Conservation (phyloP, 2,888 invertebrate genomes). For the Lomographa bimaculata region DNA sequence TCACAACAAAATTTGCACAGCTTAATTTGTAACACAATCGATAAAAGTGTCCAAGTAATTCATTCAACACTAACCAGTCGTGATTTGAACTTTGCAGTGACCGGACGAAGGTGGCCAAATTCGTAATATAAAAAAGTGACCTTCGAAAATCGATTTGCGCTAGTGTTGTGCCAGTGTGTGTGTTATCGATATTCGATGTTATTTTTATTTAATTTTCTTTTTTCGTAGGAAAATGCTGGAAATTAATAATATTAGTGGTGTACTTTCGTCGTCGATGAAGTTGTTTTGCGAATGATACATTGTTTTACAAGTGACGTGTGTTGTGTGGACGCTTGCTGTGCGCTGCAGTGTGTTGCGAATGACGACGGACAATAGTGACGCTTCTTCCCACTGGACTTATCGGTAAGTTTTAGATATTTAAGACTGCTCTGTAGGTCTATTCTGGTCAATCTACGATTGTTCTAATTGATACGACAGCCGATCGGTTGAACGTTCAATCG, state of each 20-base stretch:
- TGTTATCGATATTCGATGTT: conserved; percentile 45
- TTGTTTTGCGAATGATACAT: conserved; percentile 82
- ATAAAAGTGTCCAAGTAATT: conserved; percentile 62
- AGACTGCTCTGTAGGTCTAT: no score
- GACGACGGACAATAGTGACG: conserved; percentile 44
- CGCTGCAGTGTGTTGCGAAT: conserved; percentile 61
- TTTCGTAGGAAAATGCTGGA: conserved; percentile 82
- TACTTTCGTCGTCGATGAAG: conserved; percentile 79
- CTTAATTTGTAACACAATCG: conserved; percentile 58
- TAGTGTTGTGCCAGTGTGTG: conserved; percentile 73
- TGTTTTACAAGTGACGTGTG: conserved; percentile 76
- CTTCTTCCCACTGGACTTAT: conserved; percentile 42
- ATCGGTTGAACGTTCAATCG: no score
- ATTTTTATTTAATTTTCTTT: conserved; percentile 74
- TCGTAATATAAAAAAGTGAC: conserved; percentile 71
- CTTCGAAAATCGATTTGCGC: conserved; percentile 45
- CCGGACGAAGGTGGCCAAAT: conserved; percentile 79
- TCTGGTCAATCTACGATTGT: no score
- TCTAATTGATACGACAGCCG: no score
- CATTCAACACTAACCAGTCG: conserved; percentile 72
- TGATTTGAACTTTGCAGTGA: conserved; percentile 82
- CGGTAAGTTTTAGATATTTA: conserved; percentile 47
- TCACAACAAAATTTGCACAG: conserved; percentile 62
- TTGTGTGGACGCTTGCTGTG: conserved; percentile 76
- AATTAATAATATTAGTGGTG: conserved; percentile 82